phyloP scores from a whole-genome alignment of 2,797 vertebrate species.

The Mormyrops boulengeri region DNA sequence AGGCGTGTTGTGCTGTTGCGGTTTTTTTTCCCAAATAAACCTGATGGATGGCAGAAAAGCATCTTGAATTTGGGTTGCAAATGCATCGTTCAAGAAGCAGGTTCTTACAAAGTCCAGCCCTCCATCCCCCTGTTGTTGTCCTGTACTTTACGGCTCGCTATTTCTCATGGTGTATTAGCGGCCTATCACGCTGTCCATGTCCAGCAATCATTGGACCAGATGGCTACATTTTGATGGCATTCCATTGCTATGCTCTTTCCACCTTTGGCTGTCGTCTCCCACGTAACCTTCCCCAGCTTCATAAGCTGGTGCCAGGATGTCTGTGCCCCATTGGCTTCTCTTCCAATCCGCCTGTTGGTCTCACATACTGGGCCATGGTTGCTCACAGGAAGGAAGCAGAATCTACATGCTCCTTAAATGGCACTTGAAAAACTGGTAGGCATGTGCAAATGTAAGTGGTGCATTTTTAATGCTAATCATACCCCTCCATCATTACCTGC shows the following conservation, averaged over 20 bases:
- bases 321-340: not conserved
- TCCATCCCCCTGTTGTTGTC: not conserved
- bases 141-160: not conserved
- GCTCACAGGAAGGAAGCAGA: not conserved
- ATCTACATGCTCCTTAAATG: not conserved
- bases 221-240: not conserved
- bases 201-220: not conserved
- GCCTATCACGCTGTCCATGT: not conserved
- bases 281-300: not conserved
- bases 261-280: not conserved
- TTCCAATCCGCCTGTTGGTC: not conserved
- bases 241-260: not conserved
- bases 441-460: not conserved
- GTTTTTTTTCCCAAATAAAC: constrained; percentile 2
- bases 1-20: constrained; percentile 26
- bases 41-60: constrained; percentile 7
- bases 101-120: constrained; percentile 8
- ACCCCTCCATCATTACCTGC: not conserved
- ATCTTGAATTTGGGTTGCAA: not conserved
- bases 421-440: not conserved
- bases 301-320: not conserved
- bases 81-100: constrained; percentile 12
- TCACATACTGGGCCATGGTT: not conserved
- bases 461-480: not conserved
- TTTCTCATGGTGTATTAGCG: constrained; percentile 12